A percentile compares a stretch with the other conserved stretches of the same genome.
phyloP scores from a whole-genome alignment of 2,888 invertebrate genomes.

The Eristalis intricaria region DNA sequence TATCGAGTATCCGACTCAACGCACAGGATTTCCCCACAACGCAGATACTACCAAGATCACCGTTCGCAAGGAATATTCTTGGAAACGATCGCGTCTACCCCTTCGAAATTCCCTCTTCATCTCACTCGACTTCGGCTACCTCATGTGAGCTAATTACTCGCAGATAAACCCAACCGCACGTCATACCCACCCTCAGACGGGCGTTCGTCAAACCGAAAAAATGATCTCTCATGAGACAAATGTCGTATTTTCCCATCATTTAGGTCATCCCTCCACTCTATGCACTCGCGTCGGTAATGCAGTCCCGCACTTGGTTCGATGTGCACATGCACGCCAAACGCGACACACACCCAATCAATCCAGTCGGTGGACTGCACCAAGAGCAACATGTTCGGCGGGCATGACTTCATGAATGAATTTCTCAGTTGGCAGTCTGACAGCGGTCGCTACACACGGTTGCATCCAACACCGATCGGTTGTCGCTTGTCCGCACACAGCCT shows the following conservation, averaged over 20 bases:
- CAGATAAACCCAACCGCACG: not conserved
- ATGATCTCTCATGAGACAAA: not conserved
- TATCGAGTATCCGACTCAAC: too few species aligned
- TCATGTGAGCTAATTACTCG: not conserved
- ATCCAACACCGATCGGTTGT: conserved; percentile 36
- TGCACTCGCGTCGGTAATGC: not conserved
- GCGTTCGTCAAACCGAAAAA: not conserved
- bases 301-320: not conserved
- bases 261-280: not conserved
- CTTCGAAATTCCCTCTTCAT: too few species aligned
- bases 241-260: not conserved
- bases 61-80: too few species aligned
- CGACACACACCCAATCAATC: not conserved
- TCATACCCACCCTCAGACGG: not conserved
- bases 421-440: conserved; percentile 66
- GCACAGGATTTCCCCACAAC: too few species aligned
- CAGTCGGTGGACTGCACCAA: conserved; percentile 14
- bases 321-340: conserved; percentile 6
- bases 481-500: not conserved
- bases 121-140: too few species aligned
- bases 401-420: conserved; percentile 65
- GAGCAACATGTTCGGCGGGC: conserved; percentile 30
- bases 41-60: too few species aligned
- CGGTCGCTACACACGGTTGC: conserved; percentile 50
- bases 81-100: too few species aligned